Percentiles rank a stretch among this genome's conserved stretches.
phyloP scores from a whole-genome alignment of 1,140 invertebrate species.

The Bombus breviceps region DNA sequence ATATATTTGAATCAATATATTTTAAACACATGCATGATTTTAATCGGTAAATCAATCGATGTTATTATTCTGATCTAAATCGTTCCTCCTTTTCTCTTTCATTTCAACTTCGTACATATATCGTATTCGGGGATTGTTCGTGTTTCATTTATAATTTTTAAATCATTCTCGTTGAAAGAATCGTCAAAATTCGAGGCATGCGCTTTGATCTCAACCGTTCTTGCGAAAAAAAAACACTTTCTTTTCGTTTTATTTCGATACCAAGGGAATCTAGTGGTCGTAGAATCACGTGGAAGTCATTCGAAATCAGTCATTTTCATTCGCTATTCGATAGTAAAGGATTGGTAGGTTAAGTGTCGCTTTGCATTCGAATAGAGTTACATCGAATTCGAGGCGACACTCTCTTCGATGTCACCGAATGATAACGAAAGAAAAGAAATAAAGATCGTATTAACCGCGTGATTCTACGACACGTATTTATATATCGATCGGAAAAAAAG shows the following conservation, averaged over 20 bases:
- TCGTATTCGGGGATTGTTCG: background rate
- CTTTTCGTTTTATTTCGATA: slow-evolving; percentile 5
- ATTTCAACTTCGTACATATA: background rate
- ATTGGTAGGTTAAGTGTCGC: background rate
- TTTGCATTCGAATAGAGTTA: background rate
- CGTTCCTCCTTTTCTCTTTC: slow-evolving; percentile 21
- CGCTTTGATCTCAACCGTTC: slow-evolving; percentile 50
- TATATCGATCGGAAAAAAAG: slow-evolving; percentile 13
- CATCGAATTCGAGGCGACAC: background rate
- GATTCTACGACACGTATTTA: background rate
- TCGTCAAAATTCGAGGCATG: slow-evolving; percentile 33
- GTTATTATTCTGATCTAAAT: slow-evolving; percentile 5
- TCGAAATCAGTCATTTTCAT: background rate
- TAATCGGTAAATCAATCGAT: background rate
- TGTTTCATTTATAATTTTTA: slow-evolving; percentile 1
- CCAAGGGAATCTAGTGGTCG: background rate
- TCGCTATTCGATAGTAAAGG: background rate
- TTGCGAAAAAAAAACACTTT: background rate
- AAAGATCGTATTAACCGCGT: background rate
- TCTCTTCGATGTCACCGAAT: background rate
- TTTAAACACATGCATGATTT: background rate
- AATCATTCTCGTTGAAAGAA: background rate
- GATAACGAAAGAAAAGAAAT: background rate
- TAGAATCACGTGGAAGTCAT: background rate
- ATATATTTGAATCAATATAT: slow-evolving; percentile 2